Evolutionary conservation across 1,140 invertebrate genomes (phyloP).

Genomic region (Pseudachorutes palmiensis): DNA sequence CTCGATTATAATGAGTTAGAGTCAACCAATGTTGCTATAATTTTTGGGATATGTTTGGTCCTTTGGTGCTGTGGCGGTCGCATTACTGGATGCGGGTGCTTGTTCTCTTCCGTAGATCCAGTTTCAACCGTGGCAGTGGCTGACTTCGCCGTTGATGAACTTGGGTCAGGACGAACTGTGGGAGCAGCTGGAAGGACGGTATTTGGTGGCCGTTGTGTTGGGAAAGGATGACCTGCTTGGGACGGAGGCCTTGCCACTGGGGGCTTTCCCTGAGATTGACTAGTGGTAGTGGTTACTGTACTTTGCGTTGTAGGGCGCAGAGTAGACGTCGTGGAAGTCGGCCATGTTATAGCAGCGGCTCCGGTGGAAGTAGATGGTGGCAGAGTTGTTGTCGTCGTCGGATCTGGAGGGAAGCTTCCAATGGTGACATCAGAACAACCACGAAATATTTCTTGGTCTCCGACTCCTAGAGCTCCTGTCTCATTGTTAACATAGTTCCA

Average conservation of each 20-base stretch:
- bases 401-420: background rate
- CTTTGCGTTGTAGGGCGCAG: too few relatives aligned
- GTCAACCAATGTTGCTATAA: too few relatives aligned
- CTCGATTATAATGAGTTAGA: too few relatives aligned
- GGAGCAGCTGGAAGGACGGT: background rate
- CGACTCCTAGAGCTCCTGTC: constrained; percentile 13
- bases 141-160: background rate
- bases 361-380: background rate
- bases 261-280: too few relatives aligned
- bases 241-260: too few relatives aligned
- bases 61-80: background rate
- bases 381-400: background rate
- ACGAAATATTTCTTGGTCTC: constrained; percentile 21
- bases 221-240: background rate
- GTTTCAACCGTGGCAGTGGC: background rate
- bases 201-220: background rate
- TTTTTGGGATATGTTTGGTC: too few relatives aligned
- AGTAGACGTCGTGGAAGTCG: background rate
- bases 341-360: background rate
- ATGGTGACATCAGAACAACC: constrained; percentile 16
- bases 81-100: constrained; percentile 2
- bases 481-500: constrained; percentile 11
- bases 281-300: too few relatives aligned
- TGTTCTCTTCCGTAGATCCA: background rate
- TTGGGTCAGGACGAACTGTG: too few relatives aligned